phyloP scores from a whole-genome alignment of 1,140 invertebrate species.

The Drosophila leontia region DNA sequence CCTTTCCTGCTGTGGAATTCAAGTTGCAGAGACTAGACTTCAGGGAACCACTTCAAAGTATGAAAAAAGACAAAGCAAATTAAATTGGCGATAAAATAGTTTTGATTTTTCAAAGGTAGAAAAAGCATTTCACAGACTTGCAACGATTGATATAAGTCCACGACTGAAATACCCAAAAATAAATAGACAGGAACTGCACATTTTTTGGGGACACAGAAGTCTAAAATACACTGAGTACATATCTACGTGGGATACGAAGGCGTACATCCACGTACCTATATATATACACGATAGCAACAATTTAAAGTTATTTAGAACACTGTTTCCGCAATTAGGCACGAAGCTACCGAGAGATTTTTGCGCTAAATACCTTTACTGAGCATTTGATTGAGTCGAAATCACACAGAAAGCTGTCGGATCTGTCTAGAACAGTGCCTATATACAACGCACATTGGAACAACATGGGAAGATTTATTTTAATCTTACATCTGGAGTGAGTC shows the following conservation, averaged over 20 bases:
- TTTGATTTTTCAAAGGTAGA: background rate
- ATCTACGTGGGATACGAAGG: conserved; percentile 17
- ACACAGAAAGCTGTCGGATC: conserved; percentile 23
- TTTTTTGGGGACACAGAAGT: conserved; percentile 41
- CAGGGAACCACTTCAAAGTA: conserved; percentile 7
- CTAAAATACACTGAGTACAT: conserved; percentile 6
- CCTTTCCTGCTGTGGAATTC: background rate
- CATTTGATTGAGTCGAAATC: conserved; percentile 54
- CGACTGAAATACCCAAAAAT: conserved; percentile 16
- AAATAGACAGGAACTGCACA: conserved; percentile 57
- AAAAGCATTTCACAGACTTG: conserved; percentile 5
- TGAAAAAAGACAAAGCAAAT: background rate
- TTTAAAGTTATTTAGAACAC: conserved; percentile 71
- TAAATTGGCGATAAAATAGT: background rate
- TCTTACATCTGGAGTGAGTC: conserved; percentile 5
- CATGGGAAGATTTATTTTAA: conserved; percentile 2
- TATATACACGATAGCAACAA: conserved; percentile 29
- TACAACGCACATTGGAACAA: background rate
- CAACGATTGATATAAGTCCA: conserved; percentile 15
- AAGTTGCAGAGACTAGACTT: conserved; percentile 3
- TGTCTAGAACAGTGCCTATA: conserved; percentile 3
- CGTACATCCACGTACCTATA: conserved; percentile 25
- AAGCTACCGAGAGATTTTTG: conserved; percentile 63
- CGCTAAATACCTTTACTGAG: conserved; percentile 70
- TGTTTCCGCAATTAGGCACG: conserved; percentile 67